Evolutionary conservation across 2,113 vertebrate species (phyloP), one percentile per base, ranked within the genome.

Genomic region (Semicossyphus pulcher): DNA sequence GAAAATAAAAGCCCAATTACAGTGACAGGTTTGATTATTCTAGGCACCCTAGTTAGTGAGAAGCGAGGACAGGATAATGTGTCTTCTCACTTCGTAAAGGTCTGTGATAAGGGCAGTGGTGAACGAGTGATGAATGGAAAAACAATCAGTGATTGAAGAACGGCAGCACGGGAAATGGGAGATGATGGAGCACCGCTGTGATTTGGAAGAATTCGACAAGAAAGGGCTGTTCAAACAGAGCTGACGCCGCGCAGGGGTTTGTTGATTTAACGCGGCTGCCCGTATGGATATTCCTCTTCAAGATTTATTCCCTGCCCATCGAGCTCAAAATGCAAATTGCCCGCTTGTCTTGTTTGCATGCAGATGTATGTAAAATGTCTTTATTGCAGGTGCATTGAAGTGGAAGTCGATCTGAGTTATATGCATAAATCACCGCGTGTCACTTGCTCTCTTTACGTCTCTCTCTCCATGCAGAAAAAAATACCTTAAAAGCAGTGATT

Each of bases 271-370:
- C 72, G 71, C 15, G 56, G 44, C 28, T 36, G 63, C 76, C 76
- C 1, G 5, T 45, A 39, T 53, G 59, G 68, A 72, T 81, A 47
- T 76, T 83, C 23, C 66, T 67, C 52, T 25, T 60, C 12, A 1
- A 39, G 71, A 79, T 86, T 84, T 65, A 71, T 78, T 78, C 75
- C 57, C 72, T 63, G 39, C 45, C 60, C 58, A 28, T 56, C 66
- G 66, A 71, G 73, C 63, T 78, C 42, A 41, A 64, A 81, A 83
- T 83, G 67, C 58, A 87, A 75, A 87, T 76, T 9, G 31, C 34
- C 16, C 37, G 42, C 32, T 51, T 80, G 70, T 72, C 73, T 77
- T 76, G 57, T 80, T 83, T 84, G 80, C 41, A 86, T 86, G 70
- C 76, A 68, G 73, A 81, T 72, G 34, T 63, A 67, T 78, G 63